Percentiles rank a stretch among this genome's conserved stretches.
These are phyloP conservation scores for Adelphocoris suturalis DNA, from an alignment of 2,888 invertebrate species.

Conservation along the genomic window DNA sequence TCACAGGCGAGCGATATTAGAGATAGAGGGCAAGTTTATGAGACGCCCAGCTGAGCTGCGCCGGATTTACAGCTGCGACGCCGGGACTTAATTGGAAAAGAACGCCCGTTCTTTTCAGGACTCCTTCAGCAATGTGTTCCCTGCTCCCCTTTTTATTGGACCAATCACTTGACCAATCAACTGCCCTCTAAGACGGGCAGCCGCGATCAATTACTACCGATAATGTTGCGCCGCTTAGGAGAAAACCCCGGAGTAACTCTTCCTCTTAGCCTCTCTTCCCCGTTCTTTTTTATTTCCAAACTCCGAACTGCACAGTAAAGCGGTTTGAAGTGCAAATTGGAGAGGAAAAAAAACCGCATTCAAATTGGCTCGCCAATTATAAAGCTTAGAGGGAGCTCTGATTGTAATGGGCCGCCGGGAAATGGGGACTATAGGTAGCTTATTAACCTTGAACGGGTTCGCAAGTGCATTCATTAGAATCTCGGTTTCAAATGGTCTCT, in stretches of 20 bases:
- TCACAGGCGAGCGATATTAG: background rate
- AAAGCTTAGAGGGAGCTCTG: background rate
- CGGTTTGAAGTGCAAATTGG: conserved; percentile 25
- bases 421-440: conserved; percentile 23
- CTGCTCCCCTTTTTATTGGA: background rate
- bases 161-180: conserved; percentile 21
- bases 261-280: background rate
- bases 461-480: conserved; percentile 13
- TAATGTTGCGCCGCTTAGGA: background rate
- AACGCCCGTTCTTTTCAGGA: conserved; percentile 7
- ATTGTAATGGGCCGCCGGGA: conserved; percentile 6
- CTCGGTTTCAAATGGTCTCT: conserved; percentile 6
- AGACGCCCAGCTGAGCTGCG: background rate
- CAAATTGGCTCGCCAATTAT: conserved; percentile 16
- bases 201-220: conserved; percentile 5
- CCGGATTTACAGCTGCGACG: conserved; percentile 53
- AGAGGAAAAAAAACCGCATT: conserved; percentile 5
- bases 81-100: conserved; percentile 48
- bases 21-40: background rate
- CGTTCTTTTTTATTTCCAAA: background rate
- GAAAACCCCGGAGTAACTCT: background rate
- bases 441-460: conserved; percentile 39
- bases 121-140: conserved; percentile 7
- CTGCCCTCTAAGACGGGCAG: background rate
- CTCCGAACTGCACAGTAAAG: background rate